phyloP scores from a whole-genome alignment of 2,888 invertebrate species.

The Sialis fuliginosa region DNA sequence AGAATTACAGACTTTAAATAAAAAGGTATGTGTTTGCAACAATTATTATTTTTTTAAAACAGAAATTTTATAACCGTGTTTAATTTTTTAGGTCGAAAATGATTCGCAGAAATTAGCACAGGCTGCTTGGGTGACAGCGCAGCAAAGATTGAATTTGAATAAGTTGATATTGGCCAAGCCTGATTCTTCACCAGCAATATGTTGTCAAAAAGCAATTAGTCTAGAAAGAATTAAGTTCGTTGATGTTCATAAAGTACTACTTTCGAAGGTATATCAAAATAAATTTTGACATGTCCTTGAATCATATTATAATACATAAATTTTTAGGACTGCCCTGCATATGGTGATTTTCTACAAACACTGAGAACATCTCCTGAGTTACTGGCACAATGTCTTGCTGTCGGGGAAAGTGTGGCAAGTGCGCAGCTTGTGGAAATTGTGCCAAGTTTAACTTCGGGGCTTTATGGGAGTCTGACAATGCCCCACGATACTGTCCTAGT shows the following conservation, averaged over 20 bases:
- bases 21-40: constrained; percentile 37
- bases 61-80: neutral
- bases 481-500: constrained; percentile 55
- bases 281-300: neutral
- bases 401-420: constrained; percentile 38
- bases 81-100: constrained; percentile 25
- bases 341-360: constrained; percentile 49
- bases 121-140: constrained; percentile 74
- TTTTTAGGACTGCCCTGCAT: constrained; percentile 34
- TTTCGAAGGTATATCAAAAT: constrained; percentile 48
- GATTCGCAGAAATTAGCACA: constrained; percentile 43
- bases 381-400: constrained; percentile 47
- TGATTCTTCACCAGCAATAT: constrained; percentile 57
- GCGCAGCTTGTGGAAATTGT: constrained; percentile 23
- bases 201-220: constrained; percentile 51
- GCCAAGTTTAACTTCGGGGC: constrained; percentile 39
- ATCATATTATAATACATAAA: neutral
- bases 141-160: constrained; percentile 68
- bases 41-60: neutral
- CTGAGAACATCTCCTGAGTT: constrained; percentile 51
- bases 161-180: constrained; percentile 55
- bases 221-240: constrained; percentile 48
- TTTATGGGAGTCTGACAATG: constrained; percentile 57
- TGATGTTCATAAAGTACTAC: constrained; percentile 67
- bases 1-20: constrained; percentile 59